Evolutionary conservation across 53 echinoderm and acorn worm species (phyloP).

Genomic region (Pentamera pediparva): DNA sequence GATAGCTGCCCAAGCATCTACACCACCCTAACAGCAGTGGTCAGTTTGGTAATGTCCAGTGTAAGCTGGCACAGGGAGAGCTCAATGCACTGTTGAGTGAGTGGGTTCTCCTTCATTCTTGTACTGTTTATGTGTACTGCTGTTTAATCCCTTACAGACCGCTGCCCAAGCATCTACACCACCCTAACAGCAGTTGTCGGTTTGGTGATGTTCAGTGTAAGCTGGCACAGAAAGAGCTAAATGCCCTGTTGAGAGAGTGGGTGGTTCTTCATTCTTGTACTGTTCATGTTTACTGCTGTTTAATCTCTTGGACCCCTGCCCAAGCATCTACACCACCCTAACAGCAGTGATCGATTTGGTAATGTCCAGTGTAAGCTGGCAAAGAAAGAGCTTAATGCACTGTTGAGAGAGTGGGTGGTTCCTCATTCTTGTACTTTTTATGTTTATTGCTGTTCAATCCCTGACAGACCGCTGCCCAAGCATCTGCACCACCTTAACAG

Average conservation of each 20-base stretch:
- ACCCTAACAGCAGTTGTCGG: conserved; percentile 75
- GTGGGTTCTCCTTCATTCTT: no score
- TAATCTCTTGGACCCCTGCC: conserved; percentile 63
- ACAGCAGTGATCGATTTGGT: conserved; percentile 73
- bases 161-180: conserved; percentile 82
- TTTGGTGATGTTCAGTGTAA: conserved; percentile 80
- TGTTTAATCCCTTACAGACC: no score
- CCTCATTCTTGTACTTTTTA: no score
- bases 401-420: conserved; percentile 72
- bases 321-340: conserved; percentile 81
- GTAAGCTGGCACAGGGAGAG: conserved; percentile 79
- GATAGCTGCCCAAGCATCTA: conserved; percentile 89
- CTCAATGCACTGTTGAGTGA: conserved; percentile 77
- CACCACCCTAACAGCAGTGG: conserved; percentile 80
- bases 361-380: conserved; percentile 82
- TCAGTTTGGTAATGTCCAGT: conserved; percentile 73
- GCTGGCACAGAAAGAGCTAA: conserved; percentile 83
- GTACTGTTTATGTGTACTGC: no score
- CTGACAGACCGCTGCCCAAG: conserved; percentile 71
- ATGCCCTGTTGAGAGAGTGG: conserved; percentile 72
- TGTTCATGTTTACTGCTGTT: no score
- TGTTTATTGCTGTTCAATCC: no score
- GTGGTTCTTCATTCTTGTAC: no score
- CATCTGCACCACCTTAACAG: conserved; percentile 79
- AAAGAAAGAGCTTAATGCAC: conserved; percentile 79